Evolutionary conservation across 2,113 vertebrate genomes (phyloP), one percentile per base, ranked within the genome.

Genomic region (Plestiodon gilberti): DNA sequence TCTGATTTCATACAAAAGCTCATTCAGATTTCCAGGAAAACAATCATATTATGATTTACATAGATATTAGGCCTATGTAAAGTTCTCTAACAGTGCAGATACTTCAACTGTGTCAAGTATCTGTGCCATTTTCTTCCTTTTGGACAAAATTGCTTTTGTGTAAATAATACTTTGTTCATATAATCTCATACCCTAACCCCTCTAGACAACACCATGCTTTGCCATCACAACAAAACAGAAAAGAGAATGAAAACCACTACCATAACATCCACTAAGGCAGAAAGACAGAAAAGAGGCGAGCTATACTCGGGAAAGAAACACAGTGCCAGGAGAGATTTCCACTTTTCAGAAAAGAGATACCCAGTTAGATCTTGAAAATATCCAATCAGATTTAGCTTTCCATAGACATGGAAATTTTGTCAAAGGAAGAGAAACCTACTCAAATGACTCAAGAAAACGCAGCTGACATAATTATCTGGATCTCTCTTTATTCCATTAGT

Each of bases 401-500:
- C 78, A 84, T 87, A 83, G 82, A 89, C 85, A 81, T 4, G 65
- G 88, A 92, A 90, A 81, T 59, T 86, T 83, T 90, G 89, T 93
- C 89, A 84, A 10, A 81, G 81, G 80, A 93, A 90, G 62, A 95
- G 48, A 78, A 89, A 84, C 65, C 84, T 93, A 87, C 86, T 91
- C 89, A 90, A 93, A 93, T 86, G 85, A 90, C 78, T 79, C 88
- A 86, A 93, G 94, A 92, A 93, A 90, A 95, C 85, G 91, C 90
- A 90, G 91, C 84, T 15, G 0, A 95, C 95, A 96, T 96, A 95
- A 96, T 96, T 96, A 96, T 96, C 95, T 96, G 94, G 93, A 96
- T 95, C 94, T 94, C 89, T 94, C 92, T 95, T 94, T 94, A 96
- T 96, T 95, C 95, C 94, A 96, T 96, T 96, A 96, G 93, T 91